Conservation (phyloP, 2,888 invertebrate genomes). For the Catonia carolina region DNA sequence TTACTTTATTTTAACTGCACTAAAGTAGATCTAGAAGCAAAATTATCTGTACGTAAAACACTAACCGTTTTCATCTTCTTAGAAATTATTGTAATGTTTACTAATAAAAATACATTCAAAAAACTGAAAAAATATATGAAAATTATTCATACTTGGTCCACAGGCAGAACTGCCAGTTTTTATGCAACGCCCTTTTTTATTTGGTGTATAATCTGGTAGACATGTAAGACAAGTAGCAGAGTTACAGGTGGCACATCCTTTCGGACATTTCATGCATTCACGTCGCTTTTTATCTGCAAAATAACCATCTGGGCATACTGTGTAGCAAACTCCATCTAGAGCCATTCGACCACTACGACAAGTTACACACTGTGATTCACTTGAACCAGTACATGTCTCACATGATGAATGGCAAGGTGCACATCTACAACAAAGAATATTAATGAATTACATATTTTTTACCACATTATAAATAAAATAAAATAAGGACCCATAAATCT, state of each 20-base stretch:
- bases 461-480: not conserved
- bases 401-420: constrained; percentile 71
- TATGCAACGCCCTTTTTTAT: constrained; percentile 67
- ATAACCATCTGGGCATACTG: constrained; percentile 62
- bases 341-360: constrained; percentile 68
- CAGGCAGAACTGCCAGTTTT: constrained; percentile 64
- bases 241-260: constrained; percentile 69
- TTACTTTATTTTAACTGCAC: no score
- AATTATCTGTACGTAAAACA: no score
- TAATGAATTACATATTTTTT: not conserved
- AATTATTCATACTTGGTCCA: constrained; percentile 53
- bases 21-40: no score
- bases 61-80: no score
- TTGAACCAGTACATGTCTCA: constrained; percentile 71
- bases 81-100: no score
- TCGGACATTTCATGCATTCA: constrained; percentile 72
- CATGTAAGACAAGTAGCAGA: constrained; percentile 67
- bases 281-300: constrained; percentile 70
- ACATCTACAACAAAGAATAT: constrained; percentile 56
- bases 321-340: constrained; percentile 63
- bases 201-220: constrained; percentile 64
- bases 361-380: constrained; percentile 71
- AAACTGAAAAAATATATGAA: no score
- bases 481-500: not conserved
- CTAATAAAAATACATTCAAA: no score